Conservation (phyloP, 2,797 vertebrate genomes). For the Intellagama lesueurii region DNA sequence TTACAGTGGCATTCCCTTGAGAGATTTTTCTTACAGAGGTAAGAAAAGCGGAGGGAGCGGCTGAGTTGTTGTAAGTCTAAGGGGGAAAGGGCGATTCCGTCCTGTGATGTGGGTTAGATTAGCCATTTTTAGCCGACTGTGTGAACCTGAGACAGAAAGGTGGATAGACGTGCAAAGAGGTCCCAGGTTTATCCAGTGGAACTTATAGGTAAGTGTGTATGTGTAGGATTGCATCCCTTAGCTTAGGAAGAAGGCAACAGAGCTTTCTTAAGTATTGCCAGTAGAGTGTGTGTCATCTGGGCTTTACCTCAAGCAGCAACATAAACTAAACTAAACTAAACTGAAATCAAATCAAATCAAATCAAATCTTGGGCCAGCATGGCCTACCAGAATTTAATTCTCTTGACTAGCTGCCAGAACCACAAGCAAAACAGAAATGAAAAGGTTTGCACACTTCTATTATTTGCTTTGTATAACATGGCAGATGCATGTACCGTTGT, state of each 20-base stretch:
- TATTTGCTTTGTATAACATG: background rate
- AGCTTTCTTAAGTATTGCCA: background rate
- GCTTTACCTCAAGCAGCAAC: background rate
- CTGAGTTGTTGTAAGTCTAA: background rate
- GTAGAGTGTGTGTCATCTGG: background rate
- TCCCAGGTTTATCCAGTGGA: background rate
- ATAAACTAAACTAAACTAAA: background rate
- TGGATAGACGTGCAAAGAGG: background rate
- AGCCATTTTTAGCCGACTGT: background rate
- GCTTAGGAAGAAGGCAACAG: too few relatives aligned
- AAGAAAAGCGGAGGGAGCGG: background rate
- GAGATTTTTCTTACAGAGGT: background rate
- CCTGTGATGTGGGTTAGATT: background rate
- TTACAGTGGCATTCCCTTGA: background rate
- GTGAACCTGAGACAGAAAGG: background rate
- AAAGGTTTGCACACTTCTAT: background rate
- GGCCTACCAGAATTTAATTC: background rate
- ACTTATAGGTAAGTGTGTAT: background rate
- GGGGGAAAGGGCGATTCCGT: background rate
- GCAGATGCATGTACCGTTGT: background rate
- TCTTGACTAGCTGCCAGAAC: background rate
- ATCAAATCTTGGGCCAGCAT: background rate
- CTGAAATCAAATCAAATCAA: too few relatives aligned
- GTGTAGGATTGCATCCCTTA: too few relatives aligned
- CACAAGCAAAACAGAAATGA: background rate